Evolutionary conservation across 2,888 invertebrate genomes (phyloP), one percentile per base, ranked within the genome.

Genomic region (Urechis unicinctus): DNA sequence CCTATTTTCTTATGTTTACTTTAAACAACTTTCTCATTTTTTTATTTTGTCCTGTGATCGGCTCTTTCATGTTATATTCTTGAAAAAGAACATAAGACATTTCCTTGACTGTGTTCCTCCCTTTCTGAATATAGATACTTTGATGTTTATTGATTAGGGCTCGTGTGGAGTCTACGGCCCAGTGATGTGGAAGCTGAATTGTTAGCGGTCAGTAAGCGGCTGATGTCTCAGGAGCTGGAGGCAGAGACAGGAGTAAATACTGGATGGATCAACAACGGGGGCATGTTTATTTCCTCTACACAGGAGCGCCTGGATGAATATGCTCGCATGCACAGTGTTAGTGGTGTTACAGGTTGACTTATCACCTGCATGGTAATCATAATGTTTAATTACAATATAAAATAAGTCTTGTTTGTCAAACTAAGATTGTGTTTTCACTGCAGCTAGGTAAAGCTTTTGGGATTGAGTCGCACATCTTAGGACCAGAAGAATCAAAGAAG

Each of bases 251-350:
- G 87, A 0, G 80, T 88, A 9, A 83, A 88, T 77, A 86, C 91
- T 0, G 92, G 92, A 0, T 93, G 89, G 87, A 87, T 85, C 65
- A 86, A 89, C 74, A 91, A 92, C 78, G 93, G 93, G 2, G 92
- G 91, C 43, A 82, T 94, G 68, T 92, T 91, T 75, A 88, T 92
- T 64, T 91, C 92, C 3, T 84, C 85, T 68, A 84, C 83, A 50
- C 81, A 85, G 86, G 83, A 85, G 57, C 83, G 93, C 51, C 81
- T 91, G 61, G 85, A 89, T 75, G 92, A 93, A 79, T 92, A 91
- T 74, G 84, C 86, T 74, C 82, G 91, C 26, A 78, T 91, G 36
- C 84, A 88, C 52, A 88, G 89, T 0, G 79, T 76, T 46, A 53
- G 61, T 53, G 17, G 36, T 4, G 21, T 5, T 25, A 29, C 25